Conservation (phyloP, 2,797 vertebrate species). For the Diglossa cyanea region DNA sequence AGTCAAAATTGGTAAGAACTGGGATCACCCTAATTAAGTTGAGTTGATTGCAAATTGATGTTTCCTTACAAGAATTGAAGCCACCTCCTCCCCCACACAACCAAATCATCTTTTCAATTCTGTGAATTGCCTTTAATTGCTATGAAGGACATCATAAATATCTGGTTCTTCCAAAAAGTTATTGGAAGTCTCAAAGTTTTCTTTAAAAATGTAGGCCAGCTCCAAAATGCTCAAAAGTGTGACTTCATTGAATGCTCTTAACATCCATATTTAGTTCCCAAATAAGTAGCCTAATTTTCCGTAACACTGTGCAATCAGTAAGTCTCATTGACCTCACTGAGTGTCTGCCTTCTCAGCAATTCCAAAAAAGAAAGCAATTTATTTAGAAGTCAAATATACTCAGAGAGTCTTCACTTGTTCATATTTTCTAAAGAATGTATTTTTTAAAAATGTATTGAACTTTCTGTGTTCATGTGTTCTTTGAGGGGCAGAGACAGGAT, state of each 20-base stretch:
- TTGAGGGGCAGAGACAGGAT: background rate
- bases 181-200: background rate
- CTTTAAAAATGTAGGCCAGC: conserved; percentile 35
- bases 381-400: conserved; percentile 45
- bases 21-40: background rate
- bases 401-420: conserved; percentile 8
- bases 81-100: rapidly evolving
- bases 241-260: conserved; percentile 27
- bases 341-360: conserved; percentile 50
- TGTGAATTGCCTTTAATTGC: conserved; percentile 35
- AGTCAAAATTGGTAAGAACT: background rate
- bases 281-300: conserved; percentile 64
- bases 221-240: conserved; percentile 21
- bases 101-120: background rate
- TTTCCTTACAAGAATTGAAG: background rate
- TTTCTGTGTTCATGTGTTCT: background rate
- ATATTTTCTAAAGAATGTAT: conserved; percentile 9
- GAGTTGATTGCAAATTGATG: background rate
- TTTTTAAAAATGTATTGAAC: background rate
- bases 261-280: conserved; percentile 53
- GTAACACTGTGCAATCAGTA: conserved; percentile 55
- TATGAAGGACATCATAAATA: background rate
- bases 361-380: conserved; percentile 51
- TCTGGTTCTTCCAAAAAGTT: conserved; percentile 18
- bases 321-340: conserved; percentile 59